Conservation (phyloP, 2,888 invertebrate species). For the Drosophila merina region DNA sequence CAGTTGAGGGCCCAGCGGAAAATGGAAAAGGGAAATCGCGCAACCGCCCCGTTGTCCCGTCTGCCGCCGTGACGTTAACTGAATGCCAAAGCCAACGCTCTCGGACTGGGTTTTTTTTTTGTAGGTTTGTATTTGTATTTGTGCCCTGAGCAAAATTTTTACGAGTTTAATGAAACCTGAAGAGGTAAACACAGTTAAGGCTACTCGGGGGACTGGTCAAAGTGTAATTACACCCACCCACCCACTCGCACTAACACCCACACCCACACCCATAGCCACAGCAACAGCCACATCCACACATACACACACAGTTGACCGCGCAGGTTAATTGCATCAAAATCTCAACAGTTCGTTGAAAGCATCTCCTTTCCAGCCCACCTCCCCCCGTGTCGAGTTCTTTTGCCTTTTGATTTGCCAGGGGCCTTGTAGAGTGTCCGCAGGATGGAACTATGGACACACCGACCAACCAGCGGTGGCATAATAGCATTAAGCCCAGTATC, state of each 20-base stretch:
- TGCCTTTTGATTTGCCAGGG: conserved; percentile 31
- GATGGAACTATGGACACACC: conserved; percentile 16
- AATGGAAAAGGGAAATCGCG: conserved; percentile 26
- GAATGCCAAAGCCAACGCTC: conserved; percentile 37
- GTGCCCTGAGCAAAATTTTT: conserved; percentile 32
- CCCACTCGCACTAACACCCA: conserved; percentile 6
- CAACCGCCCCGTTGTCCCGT: conserved; percentile 19
- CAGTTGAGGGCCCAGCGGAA: conserved; percentile 40
- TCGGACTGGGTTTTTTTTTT: conserved; percentile 6
- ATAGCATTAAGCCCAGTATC: conserved; percentile 35
- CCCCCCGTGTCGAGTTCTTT: conserved; percentile 11
- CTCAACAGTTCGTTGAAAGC: conserved; percentile 36
- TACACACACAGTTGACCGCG: conserved; percentile 40
- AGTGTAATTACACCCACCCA: conserved; percentile 38
- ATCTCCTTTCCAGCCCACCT: conserved; percentile 1
- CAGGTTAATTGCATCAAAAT: conserved; percentile 54
- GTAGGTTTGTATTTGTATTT: conserved; percentile 8
- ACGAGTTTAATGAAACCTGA: conserved; percentile 57
- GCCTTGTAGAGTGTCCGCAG: conserved; percentile 20
- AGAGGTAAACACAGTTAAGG: conserved; percentile 52
- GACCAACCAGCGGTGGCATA: conserved; percentile 12
- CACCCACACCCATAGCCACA: conserved; percentile 7
- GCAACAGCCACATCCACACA: conserved; percentile 8
- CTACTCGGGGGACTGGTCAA: conserved; percentile 32
- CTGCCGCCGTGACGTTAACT: conserved; percentile 32